Evolutionary conservation across 2,113 vertebrate species (phyloP).

Genomic region (Martes martes): DNA sequence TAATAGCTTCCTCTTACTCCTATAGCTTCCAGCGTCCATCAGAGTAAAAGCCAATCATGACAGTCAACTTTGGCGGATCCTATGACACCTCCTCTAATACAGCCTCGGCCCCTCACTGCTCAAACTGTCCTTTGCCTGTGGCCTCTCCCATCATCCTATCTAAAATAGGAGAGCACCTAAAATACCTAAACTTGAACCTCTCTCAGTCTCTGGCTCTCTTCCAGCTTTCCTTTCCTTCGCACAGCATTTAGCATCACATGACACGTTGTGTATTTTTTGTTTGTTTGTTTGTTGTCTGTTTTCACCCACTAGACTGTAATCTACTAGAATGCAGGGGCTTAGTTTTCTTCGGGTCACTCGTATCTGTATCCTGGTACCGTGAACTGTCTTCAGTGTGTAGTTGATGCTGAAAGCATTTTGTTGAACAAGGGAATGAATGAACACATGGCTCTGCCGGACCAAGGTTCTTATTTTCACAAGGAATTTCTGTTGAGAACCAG

Average conservation of each 20-base stretch:
- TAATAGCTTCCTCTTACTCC: not conserved
- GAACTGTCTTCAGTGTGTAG: not conserved
- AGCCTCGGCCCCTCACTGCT: not conserved
- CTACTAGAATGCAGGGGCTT: not conserved
- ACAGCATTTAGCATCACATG: not conserved
- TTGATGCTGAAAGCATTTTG: not conserved
- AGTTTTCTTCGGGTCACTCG: not conserved
- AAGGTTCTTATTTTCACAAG: not conserved
- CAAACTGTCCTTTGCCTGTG: not conserved
- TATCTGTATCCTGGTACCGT: not conserved
- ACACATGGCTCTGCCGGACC: not conserved
- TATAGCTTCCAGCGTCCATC: not conserved
- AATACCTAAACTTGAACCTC: not conserved
- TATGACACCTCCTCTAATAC: not conserved
- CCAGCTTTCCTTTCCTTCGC: not conserved
- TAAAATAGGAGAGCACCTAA: not conserved
- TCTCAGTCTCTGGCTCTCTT: not conserved
- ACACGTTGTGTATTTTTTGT: accelerated
- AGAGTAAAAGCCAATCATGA: not conserved
- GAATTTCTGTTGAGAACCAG: not conserved
- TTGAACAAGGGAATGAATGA: not conserved
- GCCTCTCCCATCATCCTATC: no score
- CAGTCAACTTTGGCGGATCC: not conserved
- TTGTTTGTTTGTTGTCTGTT: not conserved
- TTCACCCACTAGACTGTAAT: not conserved